Base-by-base conservation (phyloP, 2,113 vertebrate species). In the Diadophis punctatus region DNA sequence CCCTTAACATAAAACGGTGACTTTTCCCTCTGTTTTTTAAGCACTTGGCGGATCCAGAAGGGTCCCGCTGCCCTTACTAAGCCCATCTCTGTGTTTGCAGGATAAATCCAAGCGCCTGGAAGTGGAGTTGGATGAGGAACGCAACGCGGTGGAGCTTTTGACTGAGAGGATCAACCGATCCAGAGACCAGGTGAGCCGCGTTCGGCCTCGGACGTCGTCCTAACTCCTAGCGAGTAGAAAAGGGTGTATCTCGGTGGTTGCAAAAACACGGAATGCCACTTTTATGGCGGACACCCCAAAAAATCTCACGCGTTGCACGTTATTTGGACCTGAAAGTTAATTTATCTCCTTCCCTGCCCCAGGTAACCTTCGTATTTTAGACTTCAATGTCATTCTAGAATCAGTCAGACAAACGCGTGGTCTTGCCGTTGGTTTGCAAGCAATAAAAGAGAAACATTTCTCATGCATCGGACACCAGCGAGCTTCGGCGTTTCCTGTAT, bases 51-150 rank as follows among this genome's bases (percentile, higher is more conserved):
- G 12, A 39, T 89, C 11, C n/a, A 7, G 39, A 8, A 27, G 3
- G 39, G 0, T 3, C 11, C 8, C 10, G 3, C 4, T 0, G 46
- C 89, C 8, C 9, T 14, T 16, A 22, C 10, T 88, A 43, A 58
- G 39, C 87, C 6, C 39, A 2, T 25, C 46, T 1, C 27, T 90
- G 46, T 2, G 25, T 63, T 93, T 0, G 0, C 96, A 99, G 98
- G 98, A 99, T 22, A 99, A 99, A 91, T 89, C 98, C 89, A 99
- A 98, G 74, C 98, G 95, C 12, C 63, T 99, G 55, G 98, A 99
- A 93, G 90, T 98, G 91, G 99, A 99, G 95, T 96, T 99, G 94
- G 99, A 99, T 0, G 99, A 99, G 95, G 99, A 99, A 96, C 98
- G 92, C 92, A 98, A 84, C 96, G 98, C 97, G 0, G 98, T 96